Evolutionary conservation across 2,888 invertebrate species (phyloP).

Genomic region (Pyrgus malvae): DNA sequence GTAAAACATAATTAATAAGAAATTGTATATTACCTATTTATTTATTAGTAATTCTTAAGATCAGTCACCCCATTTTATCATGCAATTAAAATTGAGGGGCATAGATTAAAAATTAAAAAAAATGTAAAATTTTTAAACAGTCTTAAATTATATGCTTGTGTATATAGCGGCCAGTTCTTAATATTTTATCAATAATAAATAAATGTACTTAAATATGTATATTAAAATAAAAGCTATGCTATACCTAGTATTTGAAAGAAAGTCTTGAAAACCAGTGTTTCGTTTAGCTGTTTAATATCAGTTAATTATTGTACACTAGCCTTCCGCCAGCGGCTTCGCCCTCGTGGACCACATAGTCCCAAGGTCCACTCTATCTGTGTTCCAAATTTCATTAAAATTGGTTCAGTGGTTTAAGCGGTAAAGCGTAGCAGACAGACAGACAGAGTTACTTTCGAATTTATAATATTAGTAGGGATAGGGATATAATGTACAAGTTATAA

Average conservation of each 20-base stretch:
- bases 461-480: too few species aligned
- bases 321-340: too few species aligned
- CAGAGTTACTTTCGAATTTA: too few species aligned
- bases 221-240: background rate
- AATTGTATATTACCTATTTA: background rate
- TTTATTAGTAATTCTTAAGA: background rate
- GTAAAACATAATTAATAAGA: background rate
- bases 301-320: too few species aligned
- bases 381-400: too few species aligned
- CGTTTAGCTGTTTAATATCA: too few species aligned
- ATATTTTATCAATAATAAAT: background rate
- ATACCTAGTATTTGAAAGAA: background rate
- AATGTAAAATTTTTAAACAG: background rate
- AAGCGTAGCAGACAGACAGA: too few species aligned
- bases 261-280: too few species aligned
- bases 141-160: background rate
- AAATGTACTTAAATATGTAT: background rate
- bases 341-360: too few species aligned
- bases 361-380: too few species aligned
- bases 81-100: slow-evolving; percentile 4
- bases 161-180: slow-evolving; percentile 9
- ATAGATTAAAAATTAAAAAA: slow-evolving; percentile 3
- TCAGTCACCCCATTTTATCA: slow-evolving; percentile 11
- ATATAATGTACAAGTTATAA: too few species aligned
- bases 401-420: too few species aligned